A percentile compares a stretch with the other conserved stretches of the same genome.
These are phyloP conservation scores for Acrocephalus arundinaceus DNA, from an alignment of 2,113 vertebrate species.

Conservation along the genomic window DNA sequence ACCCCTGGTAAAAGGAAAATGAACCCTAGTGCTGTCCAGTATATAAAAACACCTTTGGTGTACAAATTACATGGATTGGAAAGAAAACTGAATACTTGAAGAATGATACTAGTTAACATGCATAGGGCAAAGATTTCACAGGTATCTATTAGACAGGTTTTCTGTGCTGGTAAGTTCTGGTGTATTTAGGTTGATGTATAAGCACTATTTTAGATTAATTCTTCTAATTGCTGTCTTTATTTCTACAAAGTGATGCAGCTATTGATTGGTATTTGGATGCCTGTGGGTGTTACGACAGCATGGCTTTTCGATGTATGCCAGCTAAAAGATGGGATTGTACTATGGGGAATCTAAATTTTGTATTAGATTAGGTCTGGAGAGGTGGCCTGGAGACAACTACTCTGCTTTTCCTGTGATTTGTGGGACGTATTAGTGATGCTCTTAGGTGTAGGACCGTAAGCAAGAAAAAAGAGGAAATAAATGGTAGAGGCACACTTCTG, in stretches of 20 bases:
- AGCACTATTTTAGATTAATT: not conserved
- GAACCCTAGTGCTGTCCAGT: slow-evolving; percentile 64
- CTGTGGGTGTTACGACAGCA: not conserved
- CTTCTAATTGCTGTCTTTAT: not conserved
- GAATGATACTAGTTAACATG: not conserved
- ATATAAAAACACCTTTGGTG: slow-evolving; percentile 59
- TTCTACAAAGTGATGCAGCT: not conserved
- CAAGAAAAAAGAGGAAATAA: not conserved
- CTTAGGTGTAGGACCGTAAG: not conserved
- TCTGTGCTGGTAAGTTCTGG: not conserved
- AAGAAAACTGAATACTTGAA: slow-evolving; percentile 23
- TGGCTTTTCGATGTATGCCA: not conserved
- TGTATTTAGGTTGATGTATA: not conserved
- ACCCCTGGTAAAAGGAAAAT: slow-evolving; percentile 56
- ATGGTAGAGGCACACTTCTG: not conserved
- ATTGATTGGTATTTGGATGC: not conserved
- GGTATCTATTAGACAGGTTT: not conserved
- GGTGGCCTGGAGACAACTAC: not conserved
- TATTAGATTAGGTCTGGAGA: not conserved
- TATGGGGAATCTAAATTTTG: not conserved
- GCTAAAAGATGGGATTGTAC: not conserved
- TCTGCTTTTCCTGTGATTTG: not conserved
- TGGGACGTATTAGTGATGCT: not conserved
- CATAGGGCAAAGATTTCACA: not conserved
- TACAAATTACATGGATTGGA: slow-evolving; percentile 39